Percentiles rank a stretch among this genome's conserved stretches.
These are phyloP conservation scores for Schizopygopsis malacanthus DNA, from an alignment of 2,797 vertebrate genomes.

Conservation along the genomic window DNA sequence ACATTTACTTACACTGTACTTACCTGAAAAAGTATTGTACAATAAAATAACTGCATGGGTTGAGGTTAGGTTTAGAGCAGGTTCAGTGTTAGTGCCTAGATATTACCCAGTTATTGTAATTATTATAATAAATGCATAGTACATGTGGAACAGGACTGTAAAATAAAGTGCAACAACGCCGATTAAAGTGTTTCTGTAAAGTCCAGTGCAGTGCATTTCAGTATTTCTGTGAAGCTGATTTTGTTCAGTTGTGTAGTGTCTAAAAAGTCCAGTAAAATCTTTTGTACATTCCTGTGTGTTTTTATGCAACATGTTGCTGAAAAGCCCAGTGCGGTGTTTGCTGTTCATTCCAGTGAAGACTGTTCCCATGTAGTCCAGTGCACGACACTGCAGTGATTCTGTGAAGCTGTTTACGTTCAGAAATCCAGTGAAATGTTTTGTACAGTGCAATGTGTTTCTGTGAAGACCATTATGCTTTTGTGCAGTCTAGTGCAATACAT, in stretches of 20 bases:
- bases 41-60: too few species aligned
- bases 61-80: too few species aligned
- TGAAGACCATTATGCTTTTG: not conserved
- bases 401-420: not conserved
- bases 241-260: not conserved
- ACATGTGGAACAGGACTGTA: too few species aligned
- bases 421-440: not conserved
- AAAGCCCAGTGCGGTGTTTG: not conserved
- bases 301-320: not conserved
- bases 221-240: not conserved
- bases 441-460: not conserved
- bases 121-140: too few species aligned
- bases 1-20: too few species aligned
- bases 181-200: not conserved
- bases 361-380: not conserved
- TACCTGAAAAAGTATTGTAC: too few species aligned
- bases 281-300: not conserved
- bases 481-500: not conserved
- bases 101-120: too few species aligned
- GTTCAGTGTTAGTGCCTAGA: too few species aligned
- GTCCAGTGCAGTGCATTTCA: not conserved
- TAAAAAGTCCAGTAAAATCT: too few species aligned
- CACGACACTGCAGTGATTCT: too few species aligned
- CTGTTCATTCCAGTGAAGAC: not conserved
- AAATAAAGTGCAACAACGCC: too few species aligned